Percentiles rank a stretch among this genome's conserved stretches.
Evolutionary conservation across 2,113 vertebrate genomes (phyloP).

Genomic region (Chionis minor): DNA sequence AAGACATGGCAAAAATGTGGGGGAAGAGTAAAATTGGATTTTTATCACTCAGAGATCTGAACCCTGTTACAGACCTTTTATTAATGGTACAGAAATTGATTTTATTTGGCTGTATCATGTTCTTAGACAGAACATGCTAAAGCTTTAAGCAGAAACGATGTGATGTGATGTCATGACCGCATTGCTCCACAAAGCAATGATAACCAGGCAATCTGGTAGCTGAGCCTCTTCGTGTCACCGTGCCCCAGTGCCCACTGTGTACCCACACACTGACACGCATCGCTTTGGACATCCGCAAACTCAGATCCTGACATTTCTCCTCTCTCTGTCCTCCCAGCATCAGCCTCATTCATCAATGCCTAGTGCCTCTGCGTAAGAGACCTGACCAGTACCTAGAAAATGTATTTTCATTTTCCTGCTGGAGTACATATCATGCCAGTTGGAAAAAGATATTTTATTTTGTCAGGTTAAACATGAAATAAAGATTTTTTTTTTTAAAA

Average conservation of each 20-base stretch:
- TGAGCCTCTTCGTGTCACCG: fast-evolving
- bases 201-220: fast-evolving
- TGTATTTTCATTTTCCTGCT: background rate
- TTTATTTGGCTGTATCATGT: background rate
- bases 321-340: background rate
- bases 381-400: background rate
- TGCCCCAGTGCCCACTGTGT: fast-evolving
- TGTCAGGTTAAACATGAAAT: background rate
- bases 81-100: background rate
- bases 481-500: too few species aligned
- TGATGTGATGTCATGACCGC: background rate
- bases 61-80: background rate
- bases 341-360: background rate
- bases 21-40: background rate
- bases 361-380: too few species aligned
- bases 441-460: background rate
- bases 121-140: background rate
- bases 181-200: background rate
- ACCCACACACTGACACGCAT: background rate
- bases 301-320: background rate
- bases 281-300: fast-evolving
- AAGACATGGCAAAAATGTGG: background rate
- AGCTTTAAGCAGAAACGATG: background rate
- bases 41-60: background rate
- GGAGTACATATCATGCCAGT: background rate